These are phyloP conservation scores for Sycophaga agraensis DNA, from an alignment of 1,140 invertebrate species.

Conservation along the genomic window DNA sequence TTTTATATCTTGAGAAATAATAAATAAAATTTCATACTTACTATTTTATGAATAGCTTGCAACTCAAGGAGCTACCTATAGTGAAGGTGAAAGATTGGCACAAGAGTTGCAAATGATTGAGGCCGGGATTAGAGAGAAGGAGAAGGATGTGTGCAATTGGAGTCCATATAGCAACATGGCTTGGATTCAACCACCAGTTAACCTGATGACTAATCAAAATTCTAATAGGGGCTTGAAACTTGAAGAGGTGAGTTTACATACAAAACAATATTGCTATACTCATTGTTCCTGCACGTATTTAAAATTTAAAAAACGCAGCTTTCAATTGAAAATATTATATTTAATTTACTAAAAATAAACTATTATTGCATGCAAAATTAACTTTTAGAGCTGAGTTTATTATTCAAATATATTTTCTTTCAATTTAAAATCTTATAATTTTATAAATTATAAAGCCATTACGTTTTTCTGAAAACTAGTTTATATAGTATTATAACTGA, in stretches of 20 bases:
- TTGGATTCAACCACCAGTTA: conserved; percentile 49
- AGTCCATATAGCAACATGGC: conserved; percentile 49
- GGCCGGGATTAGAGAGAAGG: conserved; percentile 67
- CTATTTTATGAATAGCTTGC: conserved; percentile 45
- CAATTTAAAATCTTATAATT: too few relatives aligned
- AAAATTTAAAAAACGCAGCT: neutral
- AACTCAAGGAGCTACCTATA: conserved; percentile 57
- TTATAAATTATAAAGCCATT: too few relatives aligned
- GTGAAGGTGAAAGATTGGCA: conserved; percentile 62
- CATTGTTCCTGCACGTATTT: too few relatives aligned
- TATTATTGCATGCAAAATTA: too few relatives aligned
- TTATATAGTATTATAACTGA: too few relatives aligned
- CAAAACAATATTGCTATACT: neutral
- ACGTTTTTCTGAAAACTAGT: too few relatives aligned
- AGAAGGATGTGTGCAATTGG: conserved; percentile 64
- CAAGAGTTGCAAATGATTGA: conserved; percentile 69
- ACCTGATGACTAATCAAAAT: conserved; percentile 44
- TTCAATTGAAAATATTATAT: neutral
- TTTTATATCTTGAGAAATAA: conserved; percentile 4
- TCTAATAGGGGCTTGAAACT: conserved; percentile 47
- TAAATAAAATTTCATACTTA: neutral
- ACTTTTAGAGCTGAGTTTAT: too few relatives aligned
- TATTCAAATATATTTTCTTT: too few relatives aligned
- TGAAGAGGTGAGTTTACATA: conserved; percentile 42
- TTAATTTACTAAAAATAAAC: too few relatives aligned